Base-by-base conservation (phyloP, 2,113 vertebrate species). In the Ursus arctos region DNA sequence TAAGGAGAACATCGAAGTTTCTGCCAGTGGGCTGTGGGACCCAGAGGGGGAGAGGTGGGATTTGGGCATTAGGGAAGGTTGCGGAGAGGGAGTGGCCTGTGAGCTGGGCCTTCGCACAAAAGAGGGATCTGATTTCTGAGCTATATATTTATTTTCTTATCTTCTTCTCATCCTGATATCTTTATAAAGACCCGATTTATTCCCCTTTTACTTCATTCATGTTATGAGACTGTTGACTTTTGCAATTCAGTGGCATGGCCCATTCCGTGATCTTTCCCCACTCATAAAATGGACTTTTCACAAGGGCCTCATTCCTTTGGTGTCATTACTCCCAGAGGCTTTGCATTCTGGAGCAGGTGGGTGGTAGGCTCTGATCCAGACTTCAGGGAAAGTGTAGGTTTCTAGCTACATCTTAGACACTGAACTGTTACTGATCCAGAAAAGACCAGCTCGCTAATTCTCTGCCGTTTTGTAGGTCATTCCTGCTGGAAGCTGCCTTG, bases 11-110 rank as follows among this genome's bases (percentile, higher is more conserved):
- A 0, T 5, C 4, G 11, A 31, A 19, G 4, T 74, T 67, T 31
- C 53, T 40, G 0, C 4, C 2, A 0, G 16, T 2, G 13, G 36
- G 40, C 19, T 12, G 15, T 0, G 0, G 53, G 71, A 57, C 65
- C 40, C 71, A 15, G 59, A 36, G 12, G 12, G 33, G 21, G 22
- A 24, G 19, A 14, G 10, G 3, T 31, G 24, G 69, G 59, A 6
- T 28, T 49, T 31, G 21, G 6, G 26, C 28, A 1, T 22, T 28
- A 36, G 36, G 33, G 40, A 57, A 0, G 28, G 31, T 51, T 63
- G 33, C 0, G 0, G 76, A n/a, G 22, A 49, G 47, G 21, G 9
- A 31, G n/a, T 12, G 24, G 55, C 61, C 36, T 4, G 36, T 8
- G 83, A 57, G 33, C 55, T 4, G 18, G 57, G 59, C 63, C 69